These are phyloP conservation scores for Holacanthella duospinosa DNA, from an alignment of 2,888 invertebrate genomes.

Conservation along the genomic window DNA sequence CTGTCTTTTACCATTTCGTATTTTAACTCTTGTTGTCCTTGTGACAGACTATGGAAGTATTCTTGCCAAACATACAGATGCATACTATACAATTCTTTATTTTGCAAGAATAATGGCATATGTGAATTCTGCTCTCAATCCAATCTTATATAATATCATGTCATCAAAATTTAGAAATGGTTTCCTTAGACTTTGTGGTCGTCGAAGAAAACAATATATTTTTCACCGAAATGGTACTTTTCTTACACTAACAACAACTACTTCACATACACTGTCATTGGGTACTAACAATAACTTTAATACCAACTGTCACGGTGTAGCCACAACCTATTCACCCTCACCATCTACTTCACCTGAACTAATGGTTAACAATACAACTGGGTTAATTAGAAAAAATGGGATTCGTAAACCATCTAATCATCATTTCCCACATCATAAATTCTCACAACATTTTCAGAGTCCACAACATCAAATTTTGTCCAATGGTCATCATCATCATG, in stretches of 20 bases:
- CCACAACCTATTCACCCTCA: not conserved
- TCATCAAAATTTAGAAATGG: conserved; percentile 79
- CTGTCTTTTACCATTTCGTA: conserved; percentile 77
- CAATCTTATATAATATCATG: conserved; percentile 81
- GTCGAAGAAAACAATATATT: conserved; percentile 24
- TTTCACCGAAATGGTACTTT: conserved; percentile 33
- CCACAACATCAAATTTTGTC: not conserved
- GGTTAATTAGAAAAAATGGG: conserved; percentile 7
- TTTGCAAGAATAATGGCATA: conserved; percentile 78
- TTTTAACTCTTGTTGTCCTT: conserved; percentile 76
- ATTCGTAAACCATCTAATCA: not conserved
- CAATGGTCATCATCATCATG: too few relatives aligned
- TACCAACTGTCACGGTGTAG: not conserved
- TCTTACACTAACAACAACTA: conserved; percentile 31
- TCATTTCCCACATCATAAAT: too few relatives aligned
- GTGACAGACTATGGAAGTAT: conserved; percentile 58
- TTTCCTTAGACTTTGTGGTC: conserved; percentile 51
- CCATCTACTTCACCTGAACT: conserved; percentile 1
- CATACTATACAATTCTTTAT: conserved; percentile 69
- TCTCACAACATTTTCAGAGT: too few relatives aligned
- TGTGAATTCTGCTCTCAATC: conserved; percentile 81
- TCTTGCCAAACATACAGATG: conserved; percentile 59
- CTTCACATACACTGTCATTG: conserved; percentile 19
- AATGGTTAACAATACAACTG: not conserved
- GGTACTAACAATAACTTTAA: conserved; percentile 28